Evolutionary conservation across 2,113 vertebrate species (phyloP).

Genomic region (Trinectes maculatus): DNA sequence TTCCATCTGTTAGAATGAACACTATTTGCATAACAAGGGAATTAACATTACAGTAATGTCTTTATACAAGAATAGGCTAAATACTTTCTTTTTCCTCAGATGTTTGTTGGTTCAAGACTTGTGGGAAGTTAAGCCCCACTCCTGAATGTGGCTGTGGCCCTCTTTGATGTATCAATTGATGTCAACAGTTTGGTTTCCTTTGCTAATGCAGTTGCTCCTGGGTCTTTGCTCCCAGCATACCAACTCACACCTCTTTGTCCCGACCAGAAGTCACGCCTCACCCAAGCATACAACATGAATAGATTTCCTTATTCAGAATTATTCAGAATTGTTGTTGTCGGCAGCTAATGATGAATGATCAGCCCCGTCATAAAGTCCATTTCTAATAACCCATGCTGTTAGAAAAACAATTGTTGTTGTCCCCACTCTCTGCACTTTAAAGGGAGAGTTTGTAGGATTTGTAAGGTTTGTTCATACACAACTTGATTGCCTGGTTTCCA

Average conservation of each 20-base stretch:
- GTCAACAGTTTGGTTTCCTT: slow-evolving; percentile 59
- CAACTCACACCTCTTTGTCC: slow-evolving; percentile 69
- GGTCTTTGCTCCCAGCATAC: slow-evolving; percentile 67
- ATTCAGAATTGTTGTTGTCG: slow-evolving; percentile 37
- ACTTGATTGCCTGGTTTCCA: slow-evolving; percentile 77
- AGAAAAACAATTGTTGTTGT: slow-evolving; percentile 56
- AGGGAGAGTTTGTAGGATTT: slow-evolving; percentile 45
- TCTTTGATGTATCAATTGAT: slow-evolving; percentile 71
- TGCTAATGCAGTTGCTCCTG: slow-evolving; percentile 44
- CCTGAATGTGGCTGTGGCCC: slow-evolving; percentile 47
- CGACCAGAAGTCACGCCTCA: slow-evolving; percentile 52
- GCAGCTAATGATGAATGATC: slow-evolving; percentile 54
- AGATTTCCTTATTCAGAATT: slow-evolving; percentile 41
- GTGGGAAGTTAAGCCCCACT: slow-evolving; percentile 58
- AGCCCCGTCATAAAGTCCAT: slow-evolving; percentile 56
- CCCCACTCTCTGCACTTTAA: slow-evolving; percentile 50
- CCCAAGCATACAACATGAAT: slow-evolving; percentile 27
- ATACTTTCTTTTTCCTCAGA: slow-evolving; percentile 11
- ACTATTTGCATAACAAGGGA: too few species aligned
- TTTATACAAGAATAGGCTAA: neutral
- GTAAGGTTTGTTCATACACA: slow-evolving; percentile 62
- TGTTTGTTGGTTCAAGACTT: slow-evolving; percentile 47
- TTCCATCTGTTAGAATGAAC: too few species aligned
- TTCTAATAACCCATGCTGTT: slow-evolving; percentile 65
- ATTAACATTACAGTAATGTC: neutral